Base-by-base conservation (phyloP, 2,113 vertebrate species). In the Perca schrenkii region DNA sequence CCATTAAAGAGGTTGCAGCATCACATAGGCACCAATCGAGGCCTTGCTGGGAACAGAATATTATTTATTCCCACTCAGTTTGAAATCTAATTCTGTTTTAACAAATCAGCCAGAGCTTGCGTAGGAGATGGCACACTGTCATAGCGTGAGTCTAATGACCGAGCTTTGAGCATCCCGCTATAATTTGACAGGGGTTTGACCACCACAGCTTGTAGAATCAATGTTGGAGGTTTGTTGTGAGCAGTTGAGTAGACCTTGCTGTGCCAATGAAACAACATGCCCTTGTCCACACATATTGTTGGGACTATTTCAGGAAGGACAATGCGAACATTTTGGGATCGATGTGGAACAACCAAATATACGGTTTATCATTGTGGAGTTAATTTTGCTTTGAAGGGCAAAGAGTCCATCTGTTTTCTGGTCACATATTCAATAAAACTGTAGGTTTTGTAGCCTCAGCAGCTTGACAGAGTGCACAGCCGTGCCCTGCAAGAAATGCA, bases 331-430 rank as follows among this genome's bases (percentile, higher is more conserved):
- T 66, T 83, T 34, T 12, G 28, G 88, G 89, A 28, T 93, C 82
- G 80, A 81, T 87, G 77, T 61, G 11, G 58, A 72, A 87, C 74
- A 80, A 67, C 36, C 65, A 68, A 58, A 83, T 65, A 40, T 46
- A 74, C 62, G 65, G 79, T 86, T 91, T 71, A 86, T 87, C 80
- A 83, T 43, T 22, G 52, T 49, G 31, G 52, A 52, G 77, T 28
- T 74, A 80, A 87, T 91, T 68, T 81, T 83, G 74, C 85, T 86
- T 90, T 79, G 67, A 90, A 92, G 93, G 93, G 92, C 87, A 91
- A 78, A 85, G 40, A 82, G 79, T 82, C 86, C 88, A 93, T 94
- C 80, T 47, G 80, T 93, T 92, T 91, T 86, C 83, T 84, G 74
- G 90, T 90, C 91, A 91, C 68, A 91, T 93, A 91, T 86, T 90